phyloP scores from a whole-genome alignment of 2,888 invertebrate genomes.

The Mesopsocus fuscifrons region DNA sequence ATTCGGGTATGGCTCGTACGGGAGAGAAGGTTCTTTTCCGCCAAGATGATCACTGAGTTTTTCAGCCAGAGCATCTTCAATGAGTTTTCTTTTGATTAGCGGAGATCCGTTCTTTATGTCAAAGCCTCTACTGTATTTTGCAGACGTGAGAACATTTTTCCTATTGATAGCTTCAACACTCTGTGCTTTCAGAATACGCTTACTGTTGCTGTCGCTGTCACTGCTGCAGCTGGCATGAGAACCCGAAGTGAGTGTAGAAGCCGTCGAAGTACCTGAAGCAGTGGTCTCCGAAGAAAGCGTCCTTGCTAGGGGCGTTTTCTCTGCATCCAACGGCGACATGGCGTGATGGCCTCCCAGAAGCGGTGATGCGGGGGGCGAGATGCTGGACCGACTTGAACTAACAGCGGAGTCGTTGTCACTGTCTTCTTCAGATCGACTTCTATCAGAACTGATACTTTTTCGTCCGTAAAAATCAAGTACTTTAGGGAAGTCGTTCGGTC shows the following conservation, averaged over 20 bases:
- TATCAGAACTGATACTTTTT: not conserved
- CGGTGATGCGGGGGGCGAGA: conserved; percentile 56
- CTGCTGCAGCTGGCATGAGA: conserved; percentile 34
- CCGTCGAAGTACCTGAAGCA: conserved; percentile 46
- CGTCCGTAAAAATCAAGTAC: not conserved
- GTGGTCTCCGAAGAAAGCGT: conserved; percentile 55
- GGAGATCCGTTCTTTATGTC: conserved; percentile 52
- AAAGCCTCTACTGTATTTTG: conserved; percentile 65
- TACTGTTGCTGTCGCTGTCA: conserved; percentile 22
- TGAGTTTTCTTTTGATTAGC: conserved; percentile 48
- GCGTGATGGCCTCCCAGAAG: conserved; percentile 38
- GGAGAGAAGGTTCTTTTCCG: not conserved
- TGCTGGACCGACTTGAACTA: conserved; percentile 63
- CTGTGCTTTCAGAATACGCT: conserved; percentile 51
- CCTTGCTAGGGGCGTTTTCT: conserved; percentile 29
- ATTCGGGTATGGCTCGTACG: not conserved
- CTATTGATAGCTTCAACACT: conserved; percentile 70
- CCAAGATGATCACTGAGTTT: conserved; percentile 9
- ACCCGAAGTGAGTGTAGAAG: conserved; percentile 51
- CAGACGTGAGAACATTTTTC: conserved; percentile 71
- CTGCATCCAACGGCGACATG: conserved; percentile 31
- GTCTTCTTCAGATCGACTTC: conserved; percentile 30
- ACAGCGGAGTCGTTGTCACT: conserved; percentile 79
- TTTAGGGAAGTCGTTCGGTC: not conserved
- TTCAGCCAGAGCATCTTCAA: conserved; percentile 20